Conservation (phyloP, 2,113 vertebrate species). For the Dolichallabes microphthalmus region DNA sequence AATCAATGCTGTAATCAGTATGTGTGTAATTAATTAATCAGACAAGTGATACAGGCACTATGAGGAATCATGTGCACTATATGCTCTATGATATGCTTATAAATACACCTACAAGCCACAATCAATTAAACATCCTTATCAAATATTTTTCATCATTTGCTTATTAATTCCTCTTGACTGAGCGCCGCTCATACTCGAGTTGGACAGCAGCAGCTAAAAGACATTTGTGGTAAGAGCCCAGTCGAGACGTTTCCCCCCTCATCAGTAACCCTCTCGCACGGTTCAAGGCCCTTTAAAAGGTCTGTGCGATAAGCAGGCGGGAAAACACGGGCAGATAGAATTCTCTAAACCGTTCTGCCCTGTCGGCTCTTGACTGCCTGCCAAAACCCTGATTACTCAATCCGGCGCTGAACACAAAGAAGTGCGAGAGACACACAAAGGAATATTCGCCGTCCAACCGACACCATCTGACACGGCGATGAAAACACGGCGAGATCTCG, state of each 20-base stretch:
- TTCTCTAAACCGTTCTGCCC: conserved; percentile 72
- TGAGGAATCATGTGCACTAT: not conserved
- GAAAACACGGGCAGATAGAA: conserved; percentile 68
- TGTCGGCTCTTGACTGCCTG: conserved; percentile 70
- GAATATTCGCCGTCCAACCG: conserved; percentile 24
- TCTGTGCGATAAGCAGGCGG: conserved; percentile 72
- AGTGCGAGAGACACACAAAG: conserved; percentile 22
- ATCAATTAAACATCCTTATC: accelerated
- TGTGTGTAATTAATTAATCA: not conserved
- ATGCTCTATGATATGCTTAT: not conserved
- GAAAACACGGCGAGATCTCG: conserved; percentile 16
- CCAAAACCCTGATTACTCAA: conserved; percentile 74
- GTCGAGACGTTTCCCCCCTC: conserved; percentile 50
- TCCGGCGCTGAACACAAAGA: conserved; percentile 52
- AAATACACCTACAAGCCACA: not conserved
- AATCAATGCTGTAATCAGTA: not conserved
- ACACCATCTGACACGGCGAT: conserved; percentile 18
- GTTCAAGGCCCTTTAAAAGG: conserved; percentile 72
- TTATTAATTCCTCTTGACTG: not conserved
- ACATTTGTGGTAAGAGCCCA: conserved; percentile 12
- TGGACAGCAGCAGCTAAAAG: conserved; percentile 24
- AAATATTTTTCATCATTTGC: not conserved
- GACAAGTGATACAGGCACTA: not conserved
- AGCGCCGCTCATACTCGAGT: not conserved
- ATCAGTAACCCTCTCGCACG: conserved; percentile 45